Base-by-base conservation (phyloP, 92 coral and sea anemone genomes). In the Diadumene lineata region DNA sequence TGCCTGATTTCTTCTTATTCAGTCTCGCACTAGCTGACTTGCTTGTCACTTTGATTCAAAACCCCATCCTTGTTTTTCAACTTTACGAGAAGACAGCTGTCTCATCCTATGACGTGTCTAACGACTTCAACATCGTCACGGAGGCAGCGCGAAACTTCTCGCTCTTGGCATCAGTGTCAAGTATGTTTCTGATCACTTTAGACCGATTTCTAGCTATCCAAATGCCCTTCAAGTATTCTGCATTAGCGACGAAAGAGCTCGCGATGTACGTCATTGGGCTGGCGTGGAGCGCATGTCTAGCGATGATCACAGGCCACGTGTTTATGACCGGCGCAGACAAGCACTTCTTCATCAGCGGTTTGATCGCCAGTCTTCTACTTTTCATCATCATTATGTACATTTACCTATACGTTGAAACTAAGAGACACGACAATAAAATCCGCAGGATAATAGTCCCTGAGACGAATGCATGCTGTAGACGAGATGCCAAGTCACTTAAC, bases 141-240 rank as follows among this genome's bases (percentile, higher is more conserved):
- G 33, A 75, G 15, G 30, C 34, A 11, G 19, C 78, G 1, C 79
- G 79, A 16, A 50, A 71, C 66, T 26, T 78, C 7, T 32, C 88
- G 2, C 88, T 84, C 9, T 61, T 72, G 16, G 84, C 88, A 9
- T 84, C 88, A 17, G 75, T 84, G 7, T 60, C 79, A 28, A 66
- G 82, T 34, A 78, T 84, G 11, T 72, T 84, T 66, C 34, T 77
- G 0, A 82, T 84, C 23, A 78, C 88, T 1, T 18, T 78, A 7
- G 88, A 84, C 43, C 75, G 88, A 30, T 38, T 78, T 26, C 43
- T 84, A 23, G 72, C 88, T 27, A 57, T 78, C 33, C 88, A 76
- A 11, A 57, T n/a, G 21, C 50, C 88, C 7, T 69, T 84, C 56
- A 50, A 55, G 55, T 78, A 84, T 74, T 17, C 44, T 9, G 50